phyloP scores from a whole-genome alignment of 35 echinoderm and acorn worm species.

The Strongylocentrotus purpuratus region DNA sequence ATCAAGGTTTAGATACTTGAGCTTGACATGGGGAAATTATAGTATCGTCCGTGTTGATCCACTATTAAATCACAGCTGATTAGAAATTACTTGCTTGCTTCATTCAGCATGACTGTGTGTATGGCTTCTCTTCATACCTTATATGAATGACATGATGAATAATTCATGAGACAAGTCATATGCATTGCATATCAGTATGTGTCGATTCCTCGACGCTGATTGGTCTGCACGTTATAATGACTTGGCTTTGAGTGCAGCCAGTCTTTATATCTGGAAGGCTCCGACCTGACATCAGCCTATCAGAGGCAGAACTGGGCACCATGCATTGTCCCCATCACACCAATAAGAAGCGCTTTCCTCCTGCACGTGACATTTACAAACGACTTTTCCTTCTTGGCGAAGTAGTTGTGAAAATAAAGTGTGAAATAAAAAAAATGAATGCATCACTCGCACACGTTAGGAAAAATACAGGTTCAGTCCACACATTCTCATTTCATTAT shows the following conservation, averaged over 20 bases:
- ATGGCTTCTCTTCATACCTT: background rate
- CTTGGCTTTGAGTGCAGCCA: slow-evolving; percentile 35
- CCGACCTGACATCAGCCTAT: slow-evolving; percentile 37
- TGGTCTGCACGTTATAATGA: slow-evolving; percentile 19
- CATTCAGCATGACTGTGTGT: background rate
- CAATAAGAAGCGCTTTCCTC: slow-evolving; percentile 26
- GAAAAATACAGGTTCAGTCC: slow-evolving; percentile 47
- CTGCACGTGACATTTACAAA: background rate
- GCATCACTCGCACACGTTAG: slow-evolving; percentile 49
- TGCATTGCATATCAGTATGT: background rate
- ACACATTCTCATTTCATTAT: slow-evolving; percentile 44
- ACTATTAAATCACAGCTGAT: background rate
- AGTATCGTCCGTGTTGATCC: background rate
- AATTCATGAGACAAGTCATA: slow-evolving; percentile 11
- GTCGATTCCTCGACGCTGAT: slow-evolving; percentile 41
- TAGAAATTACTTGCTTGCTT: background rate
- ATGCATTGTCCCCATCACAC: slow-evolving; percentile 43
- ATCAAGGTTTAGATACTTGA: background rate
- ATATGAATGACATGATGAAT: slow-evolving; percentile 19
- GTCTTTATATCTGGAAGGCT: slow-evolving; percentile 15
- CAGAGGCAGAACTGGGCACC: slow-evolving; percentile 15
- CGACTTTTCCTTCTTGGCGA: background rate
- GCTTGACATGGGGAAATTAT: background rate
- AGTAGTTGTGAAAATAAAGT: background rate
- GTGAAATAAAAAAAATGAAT: slow-evolving; percentile 43